These are phyloP conservation scores for Tarsius wallacei DNA, from an alignment of 2,797 vertebrate genomes.

Conservation along the genomic window DNA sequence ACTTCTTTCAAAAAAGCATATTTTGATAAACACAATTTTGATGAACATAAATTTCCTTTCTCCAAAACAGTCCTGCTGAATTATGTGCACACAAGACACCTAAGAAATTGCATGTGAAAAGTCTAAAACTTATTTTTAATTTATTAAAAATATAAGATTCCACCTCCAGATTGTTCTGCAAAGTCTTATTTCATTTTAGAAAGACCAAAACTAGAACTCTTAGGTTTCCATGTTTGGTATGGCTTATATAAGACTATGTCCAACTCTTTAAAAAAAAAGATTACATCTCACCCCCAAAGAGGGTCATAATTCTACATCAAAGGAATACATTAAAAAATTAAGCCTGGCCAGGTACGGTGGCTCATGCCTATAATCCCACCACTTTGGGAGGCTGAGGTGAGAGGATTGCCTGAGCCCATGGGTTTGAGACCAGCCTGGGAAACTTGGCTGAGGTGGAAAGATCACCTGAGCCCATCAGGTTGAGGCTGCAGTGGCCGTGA, in stretches of 20 bases:
- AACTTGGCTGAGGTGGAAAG: no score
- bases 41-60: background rate
- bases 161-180: background rate
- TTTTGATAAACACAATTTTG: background rate
- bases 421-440: no score
- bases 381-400: no score
- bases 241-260: background rate
- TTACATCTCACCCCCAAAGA: background rate
- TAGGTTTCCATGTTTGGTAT: background rate
- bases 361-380: no score
- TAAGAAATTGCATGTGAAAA: conserved; percentile 23
- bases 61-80: conserved; percentile 12
- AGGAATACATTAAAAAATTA: conserved; percentile 43
- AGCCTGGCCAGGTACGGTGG: background rate
- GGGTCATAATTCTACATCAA: background rate
- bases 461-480: no score
- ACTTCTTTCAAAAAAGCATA: conserved; percentile 30
- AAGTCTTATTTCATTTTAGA: conserved; percentile 25
- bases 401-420: no score
- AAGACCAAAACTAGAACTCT: conserved; percentile 64
- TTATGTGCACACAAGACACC: background rate
- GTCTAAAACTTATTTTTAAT: background rate
- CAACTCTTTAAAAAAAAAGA: conserved; percentile 48
- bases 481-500: no score
- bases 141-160: background rate